These are phyloP conservation scores for Knipowitschia caucasica DNA, from an alignment of 2,797 vertebrate genomes.

Conservation along the genomic window DNA sequence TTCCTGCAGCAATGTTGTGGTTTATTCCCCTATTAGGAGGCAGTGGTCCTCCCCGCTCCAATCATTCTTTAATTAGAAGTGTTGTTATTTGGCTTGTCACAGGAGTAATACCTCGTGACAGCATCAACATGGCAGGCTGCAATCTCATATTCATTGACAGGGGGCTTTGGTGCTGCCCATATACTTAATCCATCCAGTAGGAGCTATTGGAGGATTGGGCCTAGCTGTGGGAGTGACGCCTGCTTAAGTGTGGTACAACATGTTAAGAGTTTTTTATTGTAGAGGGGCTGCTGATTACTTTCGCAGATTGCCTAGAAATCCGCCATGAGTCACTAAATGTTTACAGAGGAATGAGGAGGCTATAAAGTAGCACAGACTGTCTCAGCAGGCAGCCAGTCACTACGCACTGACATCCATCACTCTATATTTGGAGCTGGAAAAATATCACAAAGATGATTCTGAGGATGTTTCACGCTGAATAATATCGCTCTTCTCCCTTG, in stretches of 20 bases:
- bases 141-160: constrained; percentile 62
- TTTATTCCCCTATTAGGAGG: constrained; percentile 66
- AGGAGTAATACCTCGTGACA: constrained; percentile 61
- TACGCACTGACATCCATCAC: constrained; percentile 29
- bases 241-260: constrained; percentile 14
- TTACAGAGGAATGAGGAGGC: constrained; percentile 30
- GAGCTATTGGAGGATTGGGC: constrained; percentile 27
- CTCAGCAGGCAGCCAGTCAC: constrained; percentile 38
- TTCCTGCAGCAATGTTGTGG: constrained; percentile 57
- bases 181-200: constrained; percentile 27
- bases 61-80: constrained; percentile 73
- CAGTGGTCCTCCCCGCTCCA: constrained; percentile 61
- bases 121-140: constrained; percentile 50
- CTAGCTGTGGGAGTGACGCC: constrained; percentile 9
- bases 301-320: constrained; percentile 27
- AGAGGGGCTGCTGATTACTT: constrained; percentile 36
- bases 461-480: background rate
- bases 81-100: constrained; percentile 71
- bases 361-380: constrained; percentile 29
- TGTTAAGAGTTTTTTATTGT: constrained; percentile 23
- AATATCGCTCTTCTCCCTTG: background rate
- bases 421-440: constrained; percentile 9
- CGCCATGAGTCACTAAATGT: constrained; percentile 42
- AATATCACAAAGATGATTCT: constrained; percentile 3
- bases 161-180: constrained; percentile 35